A percentile compares a stretch with the other conserved stretches of the same genome.
Evolutionary conservation across 2,113 vertebrate genomes (phyloP).

Genomic region (Apteryx owenii): DNA sequence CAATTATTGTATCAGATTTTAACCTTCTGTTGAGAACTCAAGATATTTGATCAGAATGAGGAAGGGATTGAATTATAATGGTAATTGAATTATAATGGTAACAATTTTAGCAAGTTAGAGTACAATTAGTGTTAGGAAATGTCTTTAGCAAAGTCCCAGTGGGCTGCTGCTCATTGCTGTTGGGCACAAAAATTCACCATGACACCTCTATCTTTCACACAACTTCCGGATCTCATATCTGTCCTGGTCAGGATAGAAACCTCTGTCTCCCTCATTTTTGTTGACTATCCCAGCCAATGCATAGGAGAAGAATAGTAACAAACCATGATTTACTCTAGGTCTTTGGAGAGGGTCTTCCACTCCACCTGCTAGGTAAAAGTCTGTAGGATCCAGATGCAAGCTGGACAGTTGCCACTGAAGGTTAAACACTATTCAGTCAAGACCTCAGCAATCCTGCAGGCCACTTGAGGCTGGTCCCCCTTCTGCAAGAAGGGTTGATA

Average conservation of each 20-base stretch:
- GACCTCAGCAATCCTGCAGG: not conserved
- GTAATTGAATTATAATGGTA: not conserved
- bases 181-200: not conserved
- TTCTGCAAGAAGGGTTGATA: not conserved
- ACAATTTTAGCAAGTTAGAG: not conserved
- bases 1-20: not conserved
- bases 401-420: not conserved
- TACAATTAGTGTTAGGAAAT: not conserved
- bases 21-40: not conserved
- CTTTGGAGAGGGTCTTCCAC: not conserved
- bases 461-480: not conserved
- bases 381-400: not conserved
- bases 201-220: not conserved
- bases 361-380: not conserved
- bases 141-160: not conserved
- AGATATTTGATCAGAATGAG: not conserved
- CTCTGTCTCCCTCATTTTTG: not conserved
- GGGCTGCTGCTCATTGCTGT: not conserved
- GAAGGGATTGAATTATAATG: not conserved
- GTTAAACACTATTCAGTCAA: not conserved
- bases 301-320: not conserved
- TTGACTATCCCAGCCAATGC: not conserved
- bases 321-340: not conserved
- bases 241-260: not conserved
- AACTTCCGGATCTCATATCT: not conserved